Evolutionary conservation across 2,113 vertebrate genomes (phyloP), one percentile per base, ranked within the genome.

Genomic region (Pheucticus melanocephalus): DNA sequence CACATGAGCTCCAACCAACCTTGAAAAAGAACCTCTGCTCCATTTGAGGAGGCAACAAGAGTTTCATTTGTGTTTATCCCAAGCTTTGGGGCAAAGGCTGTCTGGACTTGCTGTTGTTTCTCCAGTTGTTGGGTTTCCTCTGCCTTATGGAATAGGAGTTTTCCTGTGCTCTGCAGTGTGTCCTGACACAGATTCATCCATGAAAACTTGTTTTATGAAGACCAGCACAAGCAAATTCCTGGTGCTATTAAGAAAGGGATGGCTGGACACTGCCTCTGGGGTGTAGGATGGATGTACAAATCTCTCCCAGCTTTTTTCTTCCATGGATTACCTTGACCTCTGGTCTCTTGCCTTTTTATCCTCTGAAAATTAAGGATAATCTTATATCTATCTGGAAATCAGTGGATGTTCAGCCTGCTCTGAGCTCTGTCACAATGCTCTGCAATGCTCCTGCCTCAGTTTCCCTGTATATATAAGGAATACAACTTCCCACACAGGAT

Each of bases 1-100:
- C 3, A 0, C 0, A 4, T 45, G 77, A 79, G 57, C 48, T 82
- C 17, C 37, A 53, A 15, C 45, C 7, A 2, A 15, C 5, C 37
- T 5, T 37, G 57, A 37, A 45, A 33, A 47, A 33, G n/a, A 51
- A 3, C 1, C 4, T 4, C 5, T 14, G 50, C 64, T 75, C 47
- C 20, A 2, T 37, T 76, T 54, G 77, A 61, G 61, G 63, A 66
- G 65, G 33, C 25, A 8, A 22, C 18, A 1, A 12, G 18, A n/a
- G 5, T 48, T 50, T 50, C 5, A 2, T 53, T 83, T 30, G 25
- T 51, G 81, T 72, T 66, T 45, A 18, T n/a, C 68, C 12, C 42
- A 42, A 5, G 6, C 35, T 61, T 72, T 21, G 11, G 33, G 45
- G 60, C n/a, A 53, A 40, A 50, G 39, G 25, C 47, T 35, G 14